Evolutionary conservation across 2,888 invertebrate genomes (phyloP).

Genomic region (Drosophila affinis): DNA sequence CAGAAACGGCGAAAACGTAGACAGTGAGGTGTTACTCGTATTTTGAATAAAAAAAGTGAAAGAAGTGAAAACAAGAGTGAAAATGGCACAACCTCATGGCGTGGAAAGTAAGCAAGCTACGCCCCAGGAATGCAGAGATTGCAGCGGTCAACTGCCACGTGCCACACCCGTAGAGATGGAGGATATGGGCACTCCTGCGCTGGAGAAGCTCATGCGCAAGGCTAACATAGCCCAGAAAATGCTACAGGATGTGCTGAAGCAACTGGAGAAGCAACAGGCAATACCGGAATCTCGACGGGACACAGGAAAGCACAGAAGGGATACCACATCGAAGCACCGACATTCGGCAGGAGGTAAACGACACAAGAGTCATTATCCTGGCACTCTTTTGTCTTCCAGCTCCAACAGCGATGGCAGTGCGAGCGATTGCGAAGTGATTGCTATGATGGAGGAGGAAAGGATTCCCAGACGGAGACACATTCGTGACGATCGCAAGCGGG

Average conservation of each 20-base stretch:
- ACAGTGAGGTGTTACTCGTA: slow-evolving; percentile 39
- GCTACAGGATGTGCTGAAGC: slow-evolving; percentile 52
- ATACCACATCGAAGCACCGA: slow-evolving; percentile 13
- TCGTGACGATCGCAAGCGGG: slow-evolving; percentile 43
- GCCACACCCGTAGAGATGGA: slow-evolving; percentile 50
- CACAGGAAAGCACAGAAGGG: neutral
- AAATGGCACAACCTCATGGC: slow-evolving; percentile 57
- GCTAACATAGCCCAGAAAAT: slow-evolving; percentile 56
- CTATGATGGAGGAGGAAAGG: slow-evolving; percentile 2
- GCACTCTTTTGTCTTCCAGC: slow-evolving; percentile 15
- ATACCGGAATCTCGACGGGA: slow-evolving; percentile 1
- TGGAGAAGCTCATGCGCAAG: slow-evolving; percentile 53
- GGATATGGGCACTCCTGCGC: slow-evolving; percentile 50
- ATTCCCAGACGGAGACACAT: slow-evolving; percentile 23
- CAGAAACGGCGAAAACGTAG: slow-evolving; percentile 5
- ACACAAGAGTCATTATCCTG: slow-evolving; percentile 24
- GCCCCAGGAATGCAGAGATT: slow-evolving; percentile 52
- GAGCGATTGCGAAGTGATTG: slow-evolving; percentile 42
- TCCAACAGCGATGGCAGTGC: slow-evolving; percentile 22
- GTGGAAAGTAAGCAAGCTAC: slow-evolving; percentile 31
- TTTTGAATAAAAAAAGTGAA: slow-evolving; percentile 34
- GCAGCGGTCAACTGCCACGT: slow-evolving; percentile 46
- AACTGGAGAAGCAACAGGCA: slow-evolving; percentile 40
- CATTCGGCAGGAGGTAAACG: slow-evolving; percentile 28
- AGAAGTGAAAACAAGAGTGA: slow-evolving; percentile 44